These are phyloP conservation scores for Phania funesta DNA, from an alignment of 2,888 invertebrate genomes.

Conservation along the genomic window DNA sequence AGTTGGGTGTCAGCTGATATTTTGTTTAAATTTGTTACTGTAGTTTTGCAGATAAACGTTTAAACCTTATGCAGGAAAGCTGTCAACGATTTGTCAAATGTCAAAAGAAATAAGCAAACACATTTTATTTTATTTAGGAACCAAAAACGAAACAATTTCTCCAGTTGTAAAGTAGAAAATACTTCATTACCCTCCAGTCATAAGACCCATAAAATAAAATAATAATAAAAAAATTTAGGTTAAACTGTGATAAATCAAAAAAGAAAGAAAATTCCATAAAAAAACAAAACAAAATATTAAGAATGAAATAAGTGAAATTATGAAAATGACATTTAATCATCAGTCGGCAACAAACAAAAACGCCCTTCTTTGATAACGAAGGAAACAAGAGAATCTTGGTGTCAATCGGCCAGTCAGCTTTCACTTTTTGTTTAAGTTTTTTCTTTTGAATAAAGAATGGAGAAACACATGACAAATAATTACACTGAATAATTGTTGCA, in stretches of 20 bases:
- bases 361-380: constrained; percentile 40
- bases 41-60: background rate
- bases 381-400: background rate
- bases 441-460: background rate
- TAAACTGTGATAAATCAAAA: constrained; percentile 58
- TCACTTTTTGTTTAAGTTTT: constrained; percentile 30
- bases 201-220: background rate
- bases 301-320: constrained; percentile 29
- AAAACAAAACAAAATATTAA: background rate
- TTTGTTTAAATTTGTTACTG: background rate
- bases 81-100: constrained; percentile 65
- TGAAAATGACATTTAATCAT: constrained; percentile 47
- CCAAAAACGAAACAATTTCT: background rate
- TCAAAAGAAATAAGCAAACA: background rate
- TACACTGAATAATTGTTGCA: background rate
- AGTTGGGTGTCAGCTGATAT: background rate
- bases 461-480: background rate
- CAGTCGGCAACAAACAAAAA: constrained; percentile 15
- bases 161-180: constrained; percentile 10
- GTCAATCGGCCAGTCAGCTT: constrained; percentile 17
- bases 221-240: constrained; percentile 41
- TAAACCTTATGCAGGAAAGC: constrained; percentile 27
- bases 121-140: background rate
- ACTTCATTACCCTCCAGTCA: constrained; percentile 9
- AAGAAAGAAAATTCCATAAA: constrained; percentile 35